Evolutionary conservation across 2,113 vertebrate species (phyloP).

Genomic region (Merops nubicus): DNA sequence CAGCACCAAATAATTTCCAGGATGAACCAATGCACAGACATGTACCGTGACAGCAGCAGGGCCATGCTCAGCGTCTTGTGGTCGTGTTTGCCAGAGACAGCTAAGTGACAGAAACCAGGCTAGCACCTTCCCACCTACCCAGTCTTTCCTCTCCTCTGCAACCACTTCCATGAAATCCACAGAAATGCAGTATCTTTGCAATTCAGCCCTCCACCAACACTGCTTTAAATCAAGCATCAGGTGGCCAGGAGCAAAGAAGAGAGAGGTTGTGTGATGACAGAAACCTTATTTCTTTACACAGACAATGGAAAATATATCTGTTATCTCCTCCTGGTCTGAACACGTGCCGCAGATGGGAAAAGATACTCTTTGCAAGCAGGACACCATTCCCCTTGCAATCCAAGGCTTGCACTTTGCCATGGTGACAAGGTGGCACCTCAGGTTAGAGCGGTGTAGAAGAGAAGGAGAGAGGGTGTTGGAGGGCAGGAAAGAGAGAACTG

Average conservation of each 20-base stretch:
- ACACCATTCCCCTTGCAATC: not conserved
- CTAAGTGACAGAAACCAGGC: not conserved
- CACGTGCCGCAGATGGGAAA: not conserved
- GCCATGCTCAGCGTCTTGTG: not conserved
- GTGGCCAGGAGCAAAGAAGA: not conserved
- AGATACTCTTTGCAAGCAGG: not conserved
- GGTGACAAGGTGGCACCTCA: not conserved
- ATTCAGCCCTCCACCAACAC: not conserved
- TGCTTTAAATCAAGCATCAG: not conserved
- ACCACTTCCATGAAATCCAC: not conserved
- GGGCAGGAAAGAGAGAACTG: not conserved
- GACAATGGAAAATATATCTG: not conserved
- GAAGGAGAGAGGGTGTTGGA: not conserved
- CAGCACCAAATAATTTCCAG: not conserved
- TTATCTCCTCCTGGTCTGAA: not conserved
- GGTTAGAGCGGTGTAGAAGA: not conserved
- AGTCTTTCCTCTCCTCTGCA: not conserved
- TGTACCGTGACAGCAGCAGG: fast-evolving
- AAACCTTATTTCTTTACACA: not conserved
- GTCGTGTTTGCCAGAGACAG: not conserved
- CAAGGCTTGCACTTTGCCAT: not conserved
- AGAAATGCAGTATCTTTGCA: not conserved
- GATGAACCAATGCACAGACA: not conserved
- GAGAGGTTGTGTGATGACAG: not conserved
- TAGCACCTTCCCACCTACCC: not conserved